Evolutionary conservation across 2,113 vertebrate species (phyloP).

Genomic region (Sciurus niger): DNA sequence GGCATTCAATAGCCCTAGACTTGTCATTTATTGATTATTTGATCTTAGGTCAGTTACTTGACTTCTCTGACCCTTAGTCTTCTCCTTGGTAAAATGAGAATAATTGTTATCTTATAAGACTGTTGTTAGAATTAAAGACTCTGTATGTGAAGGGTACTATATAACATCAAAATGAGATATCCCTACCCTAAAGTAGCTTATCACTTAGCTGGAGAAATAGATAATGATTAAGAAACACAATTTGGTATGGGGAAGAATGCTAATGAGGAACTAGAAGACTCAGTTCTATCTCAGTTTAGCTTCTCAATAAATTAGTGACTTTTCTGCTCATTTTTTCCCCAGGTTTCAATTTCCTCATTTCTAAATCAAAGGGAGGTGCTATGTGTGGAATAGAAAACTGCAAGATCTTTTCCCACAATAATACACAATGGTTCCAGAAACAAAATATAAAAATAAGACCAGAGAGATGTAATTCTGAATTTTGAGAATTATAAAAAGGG

Average conservation of each 20-base stretch:
- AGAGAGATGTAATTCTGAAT: conserved; percentile 28
- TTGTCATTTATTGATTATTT: conserved; percentile 20
- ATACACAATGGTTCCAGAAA: not conserved
- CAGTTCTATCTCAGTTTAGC: not conserved
- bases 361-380: not conserved
- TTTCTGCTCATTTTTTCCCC: not conserved
- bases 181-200: not conserved
- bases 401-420: not conserved
- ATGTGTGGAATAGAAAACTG: not conserved
- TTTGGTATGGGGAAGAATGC: not conserved
- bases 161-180: not conserved
- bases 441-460: conserved; percentile 29
- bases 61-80: not conserved
- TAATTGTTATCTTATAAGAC: not conserved
- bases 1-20: not conserved
- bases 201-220: conserved; percentile 31
- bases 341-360: not conserved
- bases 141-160: not conserved
- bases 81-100: conserved; percentile 42
- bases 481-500: not conserved
- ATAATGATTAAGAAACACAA: conserved; percentile 14
- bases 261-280: not conserved
- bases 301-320: not conserved
- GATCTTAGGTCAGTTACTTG: not conserved
- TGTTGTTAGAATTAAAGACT: conserved; percentile 37